A percentile compares a stretch with the other conserved stretches of the same genome.
Evolutionary conservation across 2,797 vertebrate genomes (phyloP).

Genomic region (Aldrovandia affinis): DNA sequence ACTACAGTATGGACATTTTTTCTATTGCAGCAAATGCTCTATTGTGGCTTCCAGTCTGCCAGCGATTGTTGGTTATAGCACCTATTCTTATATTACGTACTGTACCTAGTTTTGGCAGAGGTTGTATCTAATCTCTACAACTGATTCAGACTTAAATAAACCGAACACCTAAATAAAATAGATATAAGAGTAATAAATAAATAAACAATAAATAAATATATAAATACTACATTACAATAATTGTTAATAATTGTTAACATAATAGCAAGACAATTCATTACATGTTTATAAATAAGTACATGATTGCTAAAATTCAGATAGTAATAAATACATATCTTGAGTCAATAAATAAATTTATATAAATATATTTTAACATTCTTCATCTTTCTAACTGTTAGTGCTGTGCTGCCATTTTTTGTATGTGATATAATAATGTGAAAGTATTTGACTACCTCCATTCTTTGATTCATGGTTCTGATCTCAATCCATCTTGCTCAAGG

Average conservation of each 20-base stretch:
- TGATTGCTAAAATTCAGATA: not conserved
- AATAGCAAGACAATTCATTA: not conserved
- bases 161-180: not conserved
- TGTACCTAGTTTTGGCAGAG: not conserved
- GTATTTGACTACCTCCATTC: not conserved
- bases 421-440: not conserved
- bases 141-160: not conserved
- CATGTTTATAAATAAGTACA: not conserved
- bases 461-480: not conserved
- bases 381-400: not conserved
- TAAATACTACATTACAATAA: not conserved
- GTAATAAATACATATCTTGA: not conserved
- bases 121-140: not conserved
- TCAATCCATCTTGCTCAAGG: not conserved
- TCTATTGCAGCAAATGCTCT: not conserved
- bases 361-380: not conserved
- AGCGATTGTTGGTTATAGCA: not conserved
- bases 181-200: not conserved
- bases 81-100: not conserved
- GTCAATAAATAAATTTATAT: slow-evolving; percentile 2
- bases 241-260: no score
- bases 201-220: not conserved
- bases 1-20: not conserved
- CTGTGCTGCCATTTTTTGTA: not conserved
- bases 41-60: not conserved